Evolutionary conservation across 1,140 invertebrate genomes (phyloP), one percentile per base, ranked within the genome.

Genomic region (Habropoda laboriosa): DNA sequence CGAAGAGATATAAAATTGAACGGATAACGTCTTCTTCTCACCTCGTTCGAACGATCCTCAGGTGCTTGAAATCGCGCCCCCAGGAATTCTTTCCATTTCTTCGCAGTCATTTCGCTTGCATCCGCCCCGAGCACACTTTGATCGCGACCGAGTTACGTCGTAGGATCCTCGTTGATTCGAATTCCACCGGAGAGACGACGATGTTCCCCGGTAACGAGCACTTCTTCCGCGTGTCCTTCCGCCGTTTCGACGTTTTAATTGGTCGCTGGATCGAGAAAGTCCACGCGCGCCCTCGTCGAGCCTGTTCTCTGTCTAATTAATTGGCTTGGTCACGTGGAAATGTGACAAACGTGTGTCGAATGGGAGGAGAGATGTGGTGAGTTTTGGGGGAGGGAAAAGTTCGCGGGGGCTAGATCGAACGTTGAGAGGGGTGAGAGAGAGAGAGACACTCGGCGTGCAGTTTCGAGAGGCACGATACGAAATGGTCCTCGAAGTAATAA

Each of bases 1-100:
- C n/a, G n/a, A n/a, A n/a, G n/a, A n/a, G n/a, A n/a, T 3, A 58
- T 76, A 58, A 77, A 67, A 45, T 77, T 77, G 67, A 68, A 58
- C 53, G 32, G 21, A 5, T n/a, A 7, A 16, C 32, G 21, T 58
- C 40, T 61, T 0, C 5, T 24, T 18, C n/a, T 51, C 18, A 51
- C 5, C 40, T 12, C 40, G 8, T n/a, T 7, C 13, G 21, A 35
- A 18, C 10, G 24, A 8, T 24, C 21, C n/a, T 32, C 18, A 38
- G 55, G 16, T 38, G 27, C 45, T 66, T 18, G 24, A 45, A 72
- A 72, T 35, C 3, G 42, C 38, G 3, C 45, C 51, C 27, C 24
- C 12, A n/a, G 2, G 35, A 12, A 63, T 74, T 75, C 45, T 21
- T 42, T 40, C 10, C 32, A n/a, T 16, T 63, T 53, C 66, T 38